Base-by-base conservation (phyloP, 2,113 vertebrate genomes). In the Vanacampus margaritifer region DNA sequence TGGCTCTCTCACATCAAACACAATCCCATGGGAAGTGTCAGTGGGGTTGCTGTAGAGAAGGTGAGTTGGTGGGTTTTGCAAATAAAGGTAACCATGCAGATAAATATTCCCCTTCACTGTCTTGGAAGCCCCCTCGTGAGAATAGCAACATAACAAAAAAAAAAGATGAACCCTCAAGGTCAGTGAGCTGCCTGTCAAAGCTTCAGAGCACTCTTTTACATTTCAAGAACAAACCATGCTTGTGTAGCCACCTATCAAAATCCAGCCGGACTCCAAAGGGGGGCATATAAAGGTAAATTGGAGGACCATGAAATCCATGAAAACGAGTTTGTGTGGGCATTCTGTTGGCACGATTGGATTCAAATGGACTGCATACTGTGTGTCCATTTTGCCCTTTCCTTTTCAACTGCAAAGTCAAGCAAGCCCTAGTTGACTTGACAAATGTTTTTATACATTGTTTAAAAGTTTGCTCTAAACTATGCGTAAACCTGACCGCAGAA, bases 1-100 rank as follows among this genome's bases (percentile, higher is more conserved):
- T 68, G 69, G 51, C 21, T 89, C 21, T 89, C 80, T 76, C 81
- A 68, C 82, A 89, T 91, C 89, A 90, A 90, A 86, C 84, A 86
- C 82, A 84, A 87, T 92, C 92, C 92, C 84, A 67, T 16, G 28
- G 21, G 85, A 81, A 89, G 79, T 79, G 78, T 28, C 26, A 57
- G 26, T 28, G 13, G 26, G 26, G 5, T 56, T 28, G 24, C 53
- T 28, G 23, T 26, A 24, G 12, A 13, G 13, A 56, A 56, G 26
- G 24, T 1, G 13, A 24, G 24, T 13, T 41, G n/a, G n/a, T 9
- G 26, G 8, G 46, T 51, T 51, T 32, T 92, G 85, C 88, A 83
- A 74, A 78, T 82, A 76, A 89, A 89, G 87, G 84, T 81, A 89
- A 81, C 83, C 89, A 75, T 73, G 75, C 70, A 79, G 72, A 87